These are phyloP conservation scores for Bovichtus diacanthus DNA, from an alignment of 2,797 vertebrate genomes.

Conservation along the genomic window DNA sequence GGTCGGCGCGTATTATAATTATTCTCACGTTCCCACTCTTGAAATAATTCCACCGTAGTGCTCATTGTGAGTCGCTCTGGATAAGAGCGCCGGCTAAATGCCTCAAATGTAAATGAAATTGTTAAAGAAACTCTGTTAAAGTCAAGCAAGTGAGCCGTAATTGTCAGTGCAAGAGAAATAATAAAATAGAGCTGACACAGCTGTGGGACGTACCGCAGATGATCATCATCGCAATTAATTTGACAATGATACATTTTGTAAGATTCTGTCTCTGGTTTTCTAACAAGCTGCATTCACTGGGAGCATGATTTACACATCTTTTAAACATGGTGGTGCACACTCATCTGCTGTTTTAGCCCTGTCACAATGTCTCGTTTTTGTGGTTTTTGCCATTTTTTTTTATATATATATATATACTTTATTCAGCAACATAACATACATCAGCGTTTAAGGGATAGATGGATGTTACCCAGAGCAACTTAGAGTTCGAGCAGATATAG, in stretches of 20 bases:
- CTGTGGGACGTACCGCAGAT: conserved; percentile 41
- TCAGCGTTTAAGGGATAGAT: conserved; percentile 38
- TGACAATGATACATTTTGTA: conserved; percentile 60
- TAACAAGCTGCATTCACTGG: conserved; percentile 28
- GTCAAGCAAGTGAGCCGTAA: conserved; percentile 40
- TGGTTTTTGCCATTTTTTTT: not conserved
- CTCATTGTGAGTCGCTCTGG: conserved; percentile 43
- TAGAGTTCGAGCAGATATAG: conserved; percentile 36
- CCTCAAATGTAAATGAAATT: conserved; percentile 58
- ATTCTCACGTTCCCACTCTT: conserved; percentile 53
- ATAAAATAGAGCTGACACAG: conserved; percentile 49
- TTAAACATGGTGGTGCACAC: not conserved
- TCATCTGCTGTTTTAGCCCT: conserved; percentile 7
- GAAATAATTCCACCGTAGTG: conserved; percentile 56
- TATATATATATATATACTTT: not conserved
- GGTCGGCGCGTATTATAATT: conserved; percentile 55
- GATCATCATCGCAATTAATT: conserved; percentile 60
- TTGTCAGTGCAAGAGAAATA: conserved; percentile 36
- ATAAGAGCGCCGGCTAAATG: conserved; percentile 50
- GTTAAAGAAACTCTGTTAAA: conserved; percentile 51
- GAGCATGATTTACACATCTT: conserved; percentile 25
- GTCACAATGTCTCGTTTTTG: not conserved
- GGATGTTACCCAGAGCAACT: conserved; percentile 7
- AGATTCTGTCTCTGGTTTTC: conserved; percentile 21
- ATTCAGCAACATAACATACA: not conserved